phyloP scores from a whole-genome alignment of 2,113 vertebrate species.

The Ornithorhynchus anatinus region DNA sequence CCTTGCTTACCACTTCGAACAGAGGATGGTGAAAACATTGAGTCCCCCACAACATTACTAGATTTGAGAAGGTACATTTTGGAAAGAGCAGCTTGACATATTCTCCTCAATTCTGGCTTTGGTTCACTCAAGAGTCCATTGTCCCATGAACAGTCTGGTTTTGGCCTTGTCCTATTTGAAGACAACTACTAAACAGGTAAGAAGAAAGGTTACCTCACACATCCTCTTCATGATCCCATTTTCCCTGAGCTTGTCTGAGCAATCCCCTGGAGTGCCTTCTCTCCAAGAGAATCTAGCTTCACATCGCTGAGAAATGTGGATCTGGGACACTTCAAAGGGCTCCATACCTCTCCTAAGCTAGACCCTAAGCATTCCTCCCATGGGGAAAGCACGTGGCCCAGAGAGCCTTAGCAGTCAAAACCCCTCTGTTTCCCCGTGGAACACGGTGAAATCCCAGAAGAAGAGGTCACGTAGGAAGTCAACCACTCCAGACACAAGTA shows the following conservation, averaged over 20 bases:
- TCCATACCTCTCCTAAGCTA: not conserved
- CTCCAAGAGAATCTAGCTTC: not conserved
- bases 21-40: not conserved
- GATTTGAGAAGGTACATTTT: constrained; percentile 2
- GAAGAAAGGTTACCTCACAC: not conserved
- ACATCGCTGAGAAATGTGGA: not conserved
- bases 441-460: constrained; percentile 28
- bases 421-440: not conserved
- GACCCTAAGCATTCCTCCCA: not conserved
- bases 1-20: not conserved
- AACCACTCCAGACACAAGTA: not conserved
- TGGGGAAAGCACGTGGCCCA: too few relatives aligned
- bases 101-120: not conserved
- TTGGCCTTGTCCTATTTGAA: accelerated
- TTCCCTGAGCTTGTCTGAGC: constrained; percentile 11
- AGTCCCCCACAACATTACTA: not conserved
- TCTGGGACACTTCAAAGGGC: accelerated
- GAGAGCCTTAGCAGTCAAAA: not conserved
- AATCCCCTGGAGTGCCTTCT: not conserved
- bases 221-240: not conserved
- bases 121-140: not conserved
- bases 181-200: not conserved
- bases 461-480: not conserved
- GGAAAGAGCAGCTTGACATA: constrained; percentile 39
- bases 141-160: accelerated